Evolutionary conservation across 1,140 invertebrate species (phyloP).

Genomic region (Lasaia peninsularis): DNA sequence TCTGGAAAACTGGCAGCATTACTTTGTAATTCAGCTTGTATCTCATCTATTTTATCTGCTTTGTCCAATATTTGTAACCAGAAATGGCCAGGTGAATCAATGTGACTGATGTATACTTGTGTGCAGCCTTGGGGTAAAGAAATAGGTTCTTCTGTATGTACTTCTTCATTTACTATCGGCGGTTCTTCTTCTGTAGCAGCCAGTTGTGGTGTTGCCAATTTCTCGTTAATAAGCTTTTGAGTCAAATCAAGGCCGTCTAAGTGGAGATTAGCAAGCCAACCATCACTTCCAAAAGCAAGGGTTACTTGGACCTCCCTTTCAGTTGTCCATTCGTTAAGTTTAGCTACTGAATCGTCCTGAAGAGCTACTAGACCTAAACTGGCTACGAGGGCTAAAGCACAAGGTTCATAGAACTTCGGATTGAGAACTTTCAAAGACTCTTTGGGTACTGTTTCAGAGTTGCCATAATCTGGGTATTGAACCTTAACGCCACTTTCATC

Average conservation of each 20-base stretch:
- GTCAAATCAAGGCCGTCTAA: constrained; percentile 57
- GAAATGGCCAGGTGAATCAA: constrained; percentile 82
- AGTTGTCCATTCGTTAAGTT: constrained; percentile 55
- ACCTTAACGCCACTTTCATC: constrained; percentile 77
- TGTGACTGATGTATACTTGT: constrained; percentile 79
- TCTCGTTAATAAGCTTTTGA: constrained; percentile 62
- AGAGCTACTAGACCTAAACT: constrained; percentile 52
- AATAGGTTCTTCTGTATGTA: constrained; percentile 38
- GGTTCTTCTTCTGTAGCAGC: constrained; percentile 37
- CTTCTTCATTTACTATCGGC: constrained; percentile 26
- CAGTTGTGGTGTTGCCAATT: constrained; percentile 50
- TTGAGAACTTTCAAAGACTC: constrained; percentile 76
- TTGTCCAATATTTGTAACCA: constrained; percentile 80
- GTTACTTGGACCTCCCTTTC: constrained; percentile 66
- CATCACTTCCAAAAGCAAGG: constrained; percentile 50
- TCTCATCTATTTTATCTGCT: constrained; percentile 69
- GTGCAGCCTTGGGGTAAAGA: constrained; percentile 56
- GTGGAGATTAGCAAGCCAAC: constrained; percentile 62
- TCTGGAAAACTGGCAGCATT: constrained; percentile 67
- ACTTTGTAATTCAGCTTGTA: constrained; percentile 80
- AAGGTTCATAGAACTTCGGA: constrained; percentile 75
- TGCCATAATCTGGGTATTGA: constrained; percentile 87
- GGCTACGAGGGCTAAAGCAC: constrained; percentile 76
- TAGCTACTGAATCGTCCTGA: constrained; percentile 44
- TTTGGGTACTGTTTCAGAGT: constrained; percentile 79